Evolutionary conservation across 2,113 vertebrate genomes (phyloP), one percentile per base, ranked within the genome.

Genomic region (Benthochromis sp.): DNA sequence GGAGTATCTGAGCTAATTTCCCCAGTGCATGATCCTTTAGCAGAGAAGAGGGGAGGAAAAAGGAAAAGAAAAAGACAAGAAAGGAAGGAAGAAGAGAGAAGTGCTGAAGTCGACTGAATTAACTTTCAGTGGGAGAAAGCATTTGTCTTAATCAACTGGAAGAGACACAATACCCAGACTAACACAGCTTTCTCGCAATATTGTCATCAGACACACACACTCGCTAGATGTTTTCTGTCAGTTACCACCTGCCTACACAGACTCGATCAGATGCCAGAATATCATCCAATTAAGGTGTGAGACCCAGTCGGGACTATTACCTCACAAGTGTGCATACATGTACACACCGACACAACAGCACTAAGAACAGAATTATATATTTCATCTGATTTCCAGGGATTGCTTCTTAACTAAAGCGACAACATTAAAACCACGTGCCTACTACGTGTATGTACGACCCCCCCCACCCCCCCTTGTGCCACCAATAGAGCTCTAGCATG

Each of bases 1-100:
- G 54, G 81, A 81, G 59, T 54, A 81, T 88, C 82, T 1, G 79
- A 59, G 63, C 73, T 92, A 85, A 96, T 96, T 95, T 96, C 94
- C 93, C 92, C 52, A 54, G 92, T 59, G 91, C 92, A 81, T 81
- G 88, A 94, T 93, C 88, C 86, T 92, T 94, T 91, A 91, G 84
- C 50, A 90, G 55, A 84, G 24, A 55, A 54, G 17, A 50, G 36
- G 43, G 1, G 4, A 17, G 5, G 43, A 14, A 57, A 43, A 85
- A 55, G 78, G 31, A 80, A n/a, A 57, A 73, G 84, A 69, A 57
- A 52, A 83, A 31, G 31, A 81, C 54, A 69, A 83, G 54, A 55
- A 82, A 87, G 45, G 82, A 79, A 63, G 40, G 24, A 82, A 71
- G n/a, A 45, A 78, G 31, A 69, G 21, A 12, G 57, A 88, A 90